Conservation (phyloP, 2,888 invertebrate genomes). For the Eupithecia insigniata region DNA sequence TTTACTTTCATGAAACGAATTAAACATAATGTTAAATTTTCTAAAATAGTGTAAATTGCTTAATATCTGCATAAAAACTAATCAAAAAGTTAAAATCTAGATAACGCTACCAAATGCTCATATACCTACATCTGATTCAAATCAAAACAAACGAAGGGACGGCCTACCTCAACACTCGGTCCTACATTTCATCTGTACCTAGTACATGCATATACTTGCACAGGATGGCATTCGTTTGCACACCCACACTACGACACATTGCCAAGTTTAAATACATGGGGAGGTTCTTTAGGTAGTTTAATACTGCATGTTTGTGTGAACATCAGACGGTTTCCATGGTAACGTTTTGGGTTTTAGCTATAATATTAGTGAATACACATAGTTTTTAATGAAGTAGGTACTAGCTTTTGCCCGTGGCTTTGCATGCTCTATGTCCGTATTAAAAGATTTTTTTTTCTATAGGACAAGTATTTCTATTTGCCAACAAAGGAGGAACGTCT, state of each 20-base stretch:
- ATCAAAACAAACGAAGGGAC: slow-evolving; percentile 8
- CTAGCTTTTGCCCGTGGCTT: not conserved
- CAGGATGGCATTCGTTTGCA: slow-evolving; percentile 34
- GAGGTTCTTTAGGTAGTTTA: slow-evolving; percentile 10
- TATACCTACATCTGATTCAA: not conserved
- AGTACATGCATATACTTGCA: not conserved
- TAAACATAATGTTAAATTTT: not conserved
- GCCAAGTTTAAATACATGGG: slow-evolving; percentile 64
- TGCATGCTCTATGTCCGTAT: not conserved
- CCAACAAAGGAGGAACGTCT: not conserved
- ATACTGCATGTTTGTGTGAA: not conserved
- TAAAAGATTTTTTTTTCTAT: not conserved
- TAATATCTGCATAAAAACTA: not conserved
- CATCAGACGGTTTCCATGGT: slow-evolving; percentile 1
- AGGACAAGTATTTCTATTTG: not conserved
- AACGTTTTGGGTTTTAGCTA: not conserved
- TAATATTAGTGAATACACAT: not conserved
- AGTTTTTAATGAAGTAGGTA: not conserved
- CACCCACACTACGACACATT: slow-evolving; percentile 54
- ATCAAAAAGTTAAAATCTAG: not conserved
- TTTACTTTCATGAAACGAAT: not conserved
- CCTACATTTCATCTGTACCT: not conserved
- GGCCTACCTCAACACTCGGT: slow-evolving; percentile 10
- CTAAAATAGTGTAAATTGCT: not conserved
- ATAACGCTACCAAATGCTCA: not conserved